Evolutionary conservation across 2,113 vertebrate species (phyloP), one percentile per base, ranked within the genome.

Genomic region (Cyanocitta stelleri): DNA sequence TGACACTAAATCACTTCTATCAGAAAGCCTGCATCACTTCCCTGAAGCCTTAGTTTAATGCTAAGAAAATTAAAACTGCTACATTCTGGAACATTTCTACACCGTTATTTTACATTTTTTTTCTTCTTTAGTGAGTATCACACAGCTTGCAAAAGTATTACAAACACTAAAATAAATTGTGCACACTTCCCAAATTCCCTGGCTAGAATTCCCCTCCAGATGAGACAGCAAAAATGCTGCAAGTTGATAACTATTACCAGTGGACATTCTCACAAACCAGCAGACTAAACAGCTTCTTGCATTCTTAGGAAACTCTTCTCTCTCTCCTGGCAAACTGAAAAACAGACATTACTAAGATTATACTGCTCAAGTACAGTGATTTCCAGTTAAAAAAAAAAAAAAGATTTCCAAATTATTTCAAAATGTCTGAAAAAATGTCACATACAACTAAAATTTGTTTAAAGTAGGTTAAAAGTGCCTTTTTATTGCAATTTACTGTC

Each of bases 1-100:
- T 95, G 85, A 92, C 83, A 92, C 43, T 93, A 93, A 89, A 96
- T 90, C 76, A 78, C 41, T 93, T 78, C 32, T 92, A 84, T 75
- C 56, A 61, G 26, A 83, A 93, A 90, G 37, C 32, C 71, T 77
- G 41, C 30, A 69, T 48, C 46, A 55, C 43, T 93, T 92, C 61
- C 76, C 88, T 14, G 39, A 95, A 96, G 56, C 64, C 44, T 61
- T 29, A 72, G 46, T 56, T 84, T 88, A 91, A 90, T 35, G 30
- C 56, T 59, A 66, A 67, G 35, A 85, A 95, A 95, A 95, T 73
- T 74, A 92, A 96, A 94, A 86, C 61, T 52, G 78, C 61, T 63
- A 49, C 30, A 41, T 75, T 84, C 80, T 93, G 41, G 44, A 86
- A 89, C 43, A 67, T 55, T 93, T 72, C 71, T 68, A 23, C 7